Evolutionary conservation across 2,113 vertebrate genomes (phyloP), one percentile per base, ranked within the genome.

Genomic region (Clarias macrocephalus): DNA sequence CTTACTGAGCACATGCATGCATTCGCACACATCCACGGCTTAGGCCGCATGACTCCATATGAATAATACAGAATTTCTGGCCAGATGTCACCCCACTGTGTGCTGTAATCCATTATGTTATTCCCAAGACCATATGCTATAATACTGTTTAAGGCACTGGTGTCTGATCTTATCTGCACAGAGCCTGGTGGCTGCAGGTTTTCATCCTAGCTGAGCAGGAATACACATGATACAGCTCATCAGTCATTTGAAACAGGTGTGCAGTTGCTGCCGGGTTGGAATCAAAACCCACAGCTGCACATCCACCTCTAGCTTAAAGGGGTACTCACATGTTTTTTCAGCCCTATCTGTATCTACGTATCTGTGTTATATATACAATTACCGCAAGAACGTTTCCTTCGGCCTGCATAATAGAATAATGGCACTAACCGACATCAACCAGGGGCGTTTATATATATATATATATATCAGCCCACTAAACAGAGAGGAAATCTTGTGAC

Each of bases 1-100:
- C 73, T 37, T 91, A 88, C 66, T 52, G 87, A 88, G 87, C 86
- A 82, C 90, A 88, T 56, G 54, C 88, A 89, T 70, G 89, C 89
- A 89, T 28, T 88, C 57, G 91, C 90, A 89, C 33, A 77, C 19
- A n/a, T n/a, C 72, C 54, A 33, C 54, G 54, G 63, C 3, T 8
- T 33, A 18, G 33, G 25, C 10, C 52, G 60, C 73, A n/a, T 48
- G 15, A 56, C 37, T 70, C 23, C 1, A 30, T 63, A 25, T n/a
- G 80, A 88, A 89, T 79, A 85, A 70, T 65, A 85, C 6, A 68
- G 33, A 6, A 62, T 56, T 54, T 79, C 16, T 80, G 72, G 62
- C 59, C 72, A 85, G 82, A 11, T 59, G 63, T 56, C 23, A 77
- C 21, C 33, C 68, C 23, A 63, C 62, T 86, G 56, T 84, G 57